A percentile compares a stretch with the other conserved stretches of the same genome.
Conservation (phyloP, 1,140 invertebrate species). For the Agrypnia vestita region DNA sequence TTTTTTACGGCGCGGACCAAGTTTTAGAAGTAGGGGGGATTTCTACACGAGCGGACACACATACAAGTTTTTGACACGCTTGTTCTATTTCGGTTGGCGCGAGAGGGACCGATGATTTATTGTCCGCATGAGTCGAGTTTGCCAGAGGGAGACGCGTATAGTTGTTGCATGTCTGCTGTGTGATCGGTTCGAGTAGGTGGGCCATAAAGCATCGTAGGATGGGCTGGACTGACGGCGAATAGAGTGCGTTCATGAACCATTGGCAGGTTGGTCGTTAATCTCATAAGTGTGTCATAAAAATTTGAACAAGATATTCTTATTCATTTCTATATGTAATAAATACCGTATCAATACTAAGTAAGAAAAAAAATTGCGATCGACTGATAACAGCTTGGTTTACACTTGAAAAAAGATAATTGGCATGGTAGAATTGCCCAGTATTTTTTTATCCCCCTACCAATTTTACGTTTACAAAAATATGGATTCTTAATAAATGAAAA, state of each 20-base stretch:
- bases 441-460: no score
- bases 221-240: conserved; percentile 24
- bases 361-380: no score
- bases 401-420: no score
- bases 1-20: not conserved
- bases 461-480: no score
- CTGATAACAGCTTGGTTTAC: no score
- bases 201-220: conserved; percentile 60
- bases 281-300: no score
- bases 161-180: not conserved
- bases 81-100: conserved; percentile 48
- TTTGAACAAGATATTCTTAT: no score
- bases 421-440: no score
- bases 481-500: no score
- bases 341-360: no score
- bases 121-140: conserved; percentile 19
- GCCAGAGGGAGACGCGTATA: conserved; percentile 33
- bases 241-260: conserved; percentile 7
- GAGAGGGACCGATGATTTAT: conserved; percentile 43
- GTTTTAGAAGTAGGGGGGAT: conserved; percentile 35
- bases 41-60: conserved; percentile 41
- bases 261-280: conserved; percentile 9
- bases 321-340: no score
- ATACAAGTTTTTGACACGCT: conserved; percentile 51
- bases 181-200: conserved; percentile 53